Base-by-base conservation (phyloP, 2,113 vertebrate genomes). In the Synchiropus splendidus region DNA sequence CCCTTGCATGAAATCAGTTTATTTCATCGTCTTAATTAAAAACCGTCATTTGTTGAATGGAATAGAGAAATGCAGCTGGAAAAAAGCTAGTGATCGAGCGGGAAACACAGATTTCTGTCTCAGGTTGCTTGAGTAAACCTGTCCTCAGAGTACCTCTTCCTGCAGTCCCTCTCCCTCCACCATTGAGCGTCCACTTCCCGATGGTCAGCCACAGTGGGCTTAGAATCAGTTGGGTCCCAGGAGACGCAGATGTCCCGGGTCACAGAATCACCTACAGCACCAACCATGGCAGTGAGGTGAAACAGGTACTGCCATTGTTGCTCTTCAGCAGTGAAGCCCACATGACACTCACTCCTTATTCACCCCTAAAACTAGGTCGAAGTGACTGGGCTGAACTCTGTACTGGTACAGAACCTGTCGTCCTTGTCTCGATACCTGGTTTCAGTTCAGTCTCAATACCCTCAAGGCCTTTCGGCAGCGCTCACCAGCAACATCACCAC, bases 401-500 rank as follows among this genome's bases (percentile, higher is more conserved):
- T 87, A 27, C 56, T 85, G 37, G 79, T 96, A 45, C 83, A 83
- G 46, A 86, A 87, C 18, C 78, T 97, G 34, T 88, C 86, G 1
- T 94, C 94, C 14, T 76, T 92, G 32, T 94, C 93, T 3, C 82
- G 79, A 11, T 96, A 96, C 35, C 81, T 84, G 2, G 80, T 95
- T 31, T 85, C 82, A 0, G 81, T 95, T 51, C 82, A 84, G 61
- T 87, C 87, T 5, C 45, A 61, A 0, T 87, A 88, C 6, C 65
- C 83, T 0, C 85, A 86, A 65, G 88, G 89, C 9, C 55, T 88
- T 10, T 92, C 91, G 39, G 61, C 81, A 1, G 75, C 76, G 0
- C 21, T 89, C 15, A 91, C 85, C 0, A 83, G 83, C 44, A 90
- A 86, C 1, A 39, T 92, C 59, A 94, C 90, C 43, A 98, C 92